phyloP scores from a whole-genome alignment of 2,113 vertebrate species.

The Osmerus eperlanus region DNA sequence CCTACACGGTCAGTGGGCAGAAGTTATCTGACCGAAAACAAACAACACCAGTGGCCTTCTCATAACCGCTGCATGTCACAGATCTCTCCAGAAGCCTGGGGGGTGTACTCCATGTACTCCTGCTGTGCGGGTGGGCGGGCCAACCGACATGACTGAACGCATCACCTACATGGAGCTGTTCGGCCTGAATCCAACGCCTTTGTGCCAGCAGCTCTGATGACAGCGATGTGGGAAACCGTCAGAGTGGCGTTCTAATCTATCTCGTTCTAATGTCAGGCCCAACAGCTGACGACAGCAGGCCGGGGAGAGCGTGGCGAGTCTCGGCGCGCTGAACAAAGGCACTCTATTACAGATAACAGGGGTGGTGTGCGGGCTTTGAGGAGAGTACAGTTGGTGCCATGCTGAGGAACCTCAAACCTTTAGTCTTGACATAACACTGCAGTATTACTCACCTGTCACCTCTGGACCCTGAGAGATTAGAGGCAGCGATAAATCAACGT shows the following conservation, averaged over 20 bases:
- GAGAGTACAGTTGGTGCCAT: neutral
- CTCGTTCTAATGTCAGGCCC: neutral
- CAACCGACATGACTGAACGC: too few relatives aligned
- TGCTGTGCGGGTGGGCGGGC: too few relatives aligned
- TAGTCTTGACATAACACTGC: constrained; percentile 7
- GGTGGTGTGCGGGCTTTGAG: neutral
- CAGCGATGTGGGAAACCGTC: neutral
- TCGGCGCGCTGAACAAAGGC: constrained; percentile 4
- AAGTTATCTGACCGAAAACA: too few relatives aligned
- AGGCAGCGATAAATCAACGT: neutral
- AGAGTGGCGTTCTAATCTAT: neutral
- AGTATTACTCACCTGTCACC: neutral
- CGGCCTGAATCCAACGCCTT: too few relatives aligned
- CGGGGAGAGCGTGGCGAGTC: neutral
- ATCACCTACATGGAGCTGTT: too few relatives aligned
- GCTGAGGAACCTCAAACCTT: constrained; percentile 1
- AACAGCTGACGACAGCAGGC: neutral
- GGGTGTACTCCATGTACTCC: too few relatives aligned
- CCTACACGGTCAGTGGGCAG: too few relatives aligned
- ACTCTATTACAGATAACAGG: constrained; percentile 1
- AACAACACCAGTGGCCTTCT: too few relatives aligned
- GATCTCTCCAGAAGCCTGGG: too few relatives aligned
- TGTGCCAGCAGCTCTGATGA: neutral
- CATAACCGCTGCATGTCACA: too few relatives aligned
- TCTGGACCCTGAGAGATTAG: neutral